Conservation (phyloP, 2,113 vertebrate genomes). For the Paramisgurnus dabryanus region DNA sequence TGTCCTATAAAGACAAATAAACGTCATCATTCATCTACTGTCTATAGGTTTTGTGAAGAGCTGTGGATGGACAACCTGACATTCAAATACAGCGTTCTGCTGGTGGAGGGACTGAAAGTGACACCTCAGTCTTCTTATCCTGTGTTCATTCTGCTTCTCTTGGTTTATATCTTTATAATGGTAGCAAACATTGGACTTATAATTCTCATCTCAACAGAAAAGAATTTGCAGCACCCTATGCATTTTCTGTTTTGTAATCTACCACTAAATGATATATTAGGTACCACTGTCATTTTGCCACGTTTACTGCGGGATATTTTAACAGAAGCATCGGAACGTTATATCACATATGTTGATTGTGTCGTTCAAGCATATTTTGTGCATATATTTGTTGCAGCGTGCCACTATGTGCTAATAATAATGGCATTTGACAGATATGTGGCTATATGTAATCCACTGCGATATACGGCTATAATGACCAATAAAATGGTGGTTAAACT, state of each 20-base stretch:
- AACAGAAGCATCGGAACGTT: constrained; percentile 42
- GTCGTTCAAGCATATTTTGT: constrained; percentile 62
- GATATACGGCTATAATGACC: constrained; percentile 65
- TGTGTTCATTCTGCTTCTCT: constrained; percentile 57
- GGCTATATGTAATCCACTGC: constrained; percentile 69
- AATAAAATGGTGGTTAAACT: constrained; percentile 61
- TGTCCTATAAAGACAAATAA: neutral
- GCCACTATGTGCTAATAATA: constrained; percentile 64
- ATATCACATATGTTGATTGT: constrained; percentile 62
- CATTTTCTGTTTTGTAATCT: constrained; percentile 55
- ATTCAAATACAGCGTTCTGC: constrained; percentile 52
- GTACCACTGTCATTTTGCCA: constrained; percentile 58
- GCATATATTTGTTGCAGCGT: constrained; percentile 54
- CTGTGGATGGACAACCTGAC: constrained; percentile 59
- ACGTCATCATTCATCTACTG: too few relatives aligned
- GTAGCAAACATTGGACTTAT: constrained; percentile 54
- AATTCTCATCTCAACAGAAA: constrained; percentile 47
- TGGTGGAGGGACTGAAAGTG: constrained; percentile 63
- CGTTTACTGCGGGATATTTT: constrained; percentile 56
- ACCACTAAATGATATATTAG: constrained; percentile 60
- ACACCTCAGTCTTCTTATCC: constrained; percentile 50
- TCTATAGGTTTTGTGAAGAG: constrained; percentile 14
- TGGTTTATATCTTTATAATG: constrained; percentile 60
- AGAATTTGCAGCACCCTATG: constrained; percentile 61
- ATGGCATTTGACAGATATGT: constrained; percentile 72